A percentile compares a stretch with the other conserved stretches of the same genome.
Conservation (phyloP, 2,113 vertebrate species). For the Otus sunia region DNA sequence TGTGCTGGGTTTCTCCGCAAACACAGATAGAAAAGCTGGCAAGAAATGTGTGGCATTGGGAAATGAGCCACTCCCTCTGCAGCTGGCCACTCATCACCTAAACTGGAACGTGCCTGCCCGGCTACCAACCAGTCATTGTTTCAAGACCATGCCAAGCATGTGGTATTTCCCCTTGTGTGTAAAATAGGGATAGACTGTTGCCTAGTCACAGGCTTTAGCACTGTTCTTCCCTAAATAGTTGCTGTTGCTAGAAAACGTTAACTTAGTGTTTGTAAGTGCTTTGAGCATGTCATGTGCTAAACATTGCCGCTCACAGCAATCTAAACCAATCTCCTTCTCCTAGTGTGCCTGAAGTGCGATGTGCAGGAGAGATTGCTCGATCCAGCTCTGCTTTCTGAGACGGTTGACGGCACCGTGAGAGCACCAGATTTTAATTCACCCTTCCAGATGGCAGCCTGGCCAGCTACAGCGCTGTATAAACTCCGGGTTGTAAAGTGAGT, state of each 20-base stretch:
- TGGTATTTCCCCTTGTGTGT: not conserved
- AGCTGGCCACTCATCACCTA: not conserved
- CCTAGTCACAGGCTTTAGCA: not conserved
- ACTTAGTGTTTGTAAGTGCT: not conserved
- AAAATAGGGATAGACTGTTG: not conserved
- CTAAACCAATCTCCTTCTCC: not conserved
- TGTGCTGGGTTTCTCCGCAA: not conserved
- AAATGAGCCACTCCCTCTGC: not conserved
- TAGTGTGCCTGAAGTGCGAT: slow-evolving; percentile 92
- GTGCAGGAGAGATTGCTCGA: slow-evolving; percentile 89
- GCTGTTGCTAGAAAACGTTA: not conserved
- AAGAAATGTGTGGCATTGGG: not conserved
- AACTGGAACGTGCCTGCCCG: not conserved
- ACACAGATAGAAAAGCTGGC: not conserved
- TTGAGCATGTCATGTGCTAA: not conserved
- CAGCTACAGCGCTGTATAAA: slow-evolving; percentile 54
- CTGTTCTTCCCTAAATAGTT: not conserved
- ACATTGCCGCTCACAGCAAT: not conserved
- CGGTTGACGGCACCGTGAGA: slow-evolving; percentile 64
- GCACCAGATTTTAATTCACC: slow-evolving; percentile 70
- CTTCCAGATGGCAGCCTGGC: slow-evolving; percentile 74
- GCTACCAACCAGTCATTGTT: not conserved
- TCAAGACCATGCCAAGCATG: not conserved
- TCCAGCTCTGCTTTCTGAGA: slow-evolving; percentile 81
- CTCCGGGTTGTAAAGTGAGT: slow-evolving; percentile 84